A percentile compares a stretch with the other conserved stretches of the same genome.
phyloP scores from a whole-genome alignment of 2,888 invertebrate genomes.

The Drosophila vallismaia region DNA sequence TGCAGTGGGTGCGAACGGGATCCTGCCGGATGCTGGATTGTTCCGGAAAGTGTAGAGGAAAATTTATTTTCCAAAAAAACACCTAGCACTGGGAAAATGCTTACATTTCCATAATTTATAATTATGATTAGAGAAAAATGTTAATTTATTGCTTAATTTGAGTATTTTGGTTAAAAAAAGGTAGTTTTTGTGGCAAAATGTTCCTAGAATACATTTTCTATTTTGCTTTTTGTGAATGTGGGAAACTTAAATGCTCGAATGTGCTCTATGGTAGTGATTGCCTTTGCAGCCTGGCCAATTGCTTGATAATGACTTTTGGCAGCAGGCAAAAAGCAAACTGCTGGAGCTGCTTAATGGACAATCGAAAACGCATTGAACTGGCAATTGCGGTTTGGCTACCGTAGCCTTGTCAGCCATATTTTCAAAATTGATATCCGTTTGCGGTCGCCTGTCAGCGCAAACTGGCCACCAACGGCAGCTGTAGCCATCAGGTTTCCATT shows the following conservation, averaged over 20 bases:
- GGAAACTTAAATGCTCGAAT: slow-evolving; percentile 2
- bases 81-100: neutral
- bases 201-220: neutral
- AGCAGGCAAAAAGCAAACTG: slow-evolving; percentile 54
- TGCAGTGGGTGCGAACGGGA: neutral
- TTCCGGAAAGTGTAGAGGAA: neutral
- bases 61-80: neutral
- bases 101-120: too few relatives aligned
- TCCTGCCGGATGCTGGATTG: neutral
- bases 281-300: slow-evolving; percentile 71
- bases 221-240: neutral
- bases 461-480: slow-evolving; percentile 37
- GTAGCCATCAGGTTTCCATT: slow-evolving; percentile 69
- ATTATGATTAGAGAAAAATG: too few relatives aligned
- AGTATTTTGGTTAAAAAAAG: too few relatives aligned
- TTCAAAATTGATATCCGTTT: slow-evolving; percentile 74
- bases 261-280: slow-evolving; percentile 33
- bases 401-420: slow-evolving; percentile 43
- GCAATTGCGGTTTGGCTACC: slow-evolving; percentile 70
- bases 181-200: too few relatives aligned
- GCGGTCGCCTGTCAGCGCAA: slow-evolving; percentile 59
- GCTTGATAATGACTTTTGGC: slow-evolving; percentile 80
- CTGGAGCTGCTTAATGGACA: slow-evolving; percentile 68
- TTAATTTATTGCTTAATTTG: too few relatives aligned
- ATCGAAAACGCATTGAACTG: slow-evolving; percentile 79